Evolutionary conservation across 2,888 invertebrate species (phyloP).

Genomic region (Machimus atricapillus): DNA sequence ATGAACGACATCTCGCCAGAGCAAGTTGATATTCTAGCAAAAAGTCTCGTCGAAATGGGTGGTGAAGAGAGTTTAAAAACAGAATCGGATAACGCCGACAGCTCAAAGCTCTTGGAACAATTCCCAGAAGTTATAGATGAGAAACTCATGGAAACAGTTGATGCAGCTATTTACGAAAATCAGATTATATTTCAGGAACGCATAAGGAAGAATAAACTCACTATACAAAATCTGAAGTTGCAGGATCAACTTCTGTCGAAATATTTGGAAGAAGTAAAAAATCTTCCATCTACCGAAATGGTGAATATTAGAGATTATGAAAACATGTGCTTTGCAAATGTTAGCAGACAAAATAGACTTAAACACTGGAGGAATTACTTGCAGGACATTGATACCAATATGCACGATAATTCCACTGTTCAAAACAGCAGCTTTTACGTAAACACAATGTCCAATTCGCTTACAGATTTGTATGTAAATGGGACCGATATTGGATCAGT

Average conservation of each 20-base stretch:
- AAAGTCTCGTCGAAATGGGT: constrained; percentile 48
- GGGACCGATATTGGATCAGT: constrained; percentile 44
- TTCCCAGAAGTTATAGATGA: constrained; percentile 47
- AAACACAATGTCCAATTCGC: constrained; percentile 48
- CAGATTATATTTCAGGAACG: constrained; percentile 50
- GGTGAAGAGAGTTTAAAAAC: constrained; percentile 47
- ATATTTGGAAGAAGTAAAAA: constrained; percentile 47
- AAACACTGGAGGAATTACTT: constrained; percentile 50
- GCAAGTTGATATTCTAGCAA: constrained; percentile 48
- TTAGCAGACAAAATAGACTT: constrained; percentile 45
- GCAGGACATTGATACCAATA: constrained; percentile 47
- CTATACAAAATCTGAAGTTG: constrained; percentile 49
- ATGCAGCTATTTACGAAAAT: constrained; percentile 49
- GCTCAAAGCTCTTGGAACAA: constrained; percentile 46
- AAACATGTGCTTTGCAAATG: constrained; percentile 48
- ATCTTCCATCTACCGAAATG: constrained; percentile 44
- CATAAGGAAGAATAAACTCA: constrained; percentile 49
- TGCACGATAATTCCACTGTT: constrained; percentile 48
- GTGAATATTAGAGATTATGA: constrained; percentile 48
- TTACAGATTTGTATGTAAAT: constrained; percentile 48
- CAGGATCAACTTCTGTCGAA: constrained; percentile 50
- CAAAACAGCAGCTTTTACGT: constrained; percentile 48
- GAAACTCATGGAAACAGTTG: constrained; percentile 49
- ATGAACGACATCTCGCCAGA: constrained; percentile 49
- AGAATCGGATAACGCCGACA: constrained; percentile 44